phyloP scores from a whole-genome alignment of 2,113 vertebrate genomes.

The Chlorodrepanis virens region DNA sequence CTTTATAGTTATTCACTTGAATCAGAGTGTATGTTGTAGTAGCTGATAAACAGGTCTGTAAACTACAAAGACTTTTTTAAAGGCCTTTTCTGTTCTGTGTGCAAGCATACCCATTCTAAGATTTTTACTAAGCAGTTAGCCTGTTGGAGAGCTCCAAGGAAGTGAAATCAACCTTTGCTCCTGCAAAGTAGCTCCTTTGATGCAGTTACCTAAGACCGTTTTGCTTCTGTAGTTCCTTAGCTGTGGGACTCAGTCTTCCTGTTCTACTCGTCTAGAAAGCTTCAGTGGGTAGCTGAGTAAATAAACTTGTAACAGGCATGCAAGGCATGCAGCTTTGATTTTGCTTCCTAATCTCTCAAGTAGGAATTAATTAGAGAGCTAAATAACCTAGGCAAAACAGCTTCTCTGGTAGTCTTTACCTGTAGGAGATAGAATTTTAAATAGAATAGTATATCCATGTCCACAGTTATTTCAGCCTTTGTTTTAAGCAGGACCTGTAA shows the following conservation, averaged over 20 bases:
- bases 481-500: not conserved
- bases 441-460: not conserved
- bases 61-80: not conserved
- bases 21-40: not conserved
- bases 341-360: constrained; percentile 23
- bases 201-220: not conserved
- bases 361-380: constrained; percentile 5
- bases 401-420: not conserved
- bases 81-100: not conserved
- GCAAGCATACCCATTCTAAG: not conserved
- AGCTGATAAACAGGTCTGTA: not conserved
- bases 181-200: not conserved
- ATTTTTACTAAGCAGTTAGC: not conserved
- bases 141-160: not conserved
- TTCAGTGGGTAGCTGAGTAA: not conserved
- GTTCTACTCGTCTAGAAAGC: not conserved
- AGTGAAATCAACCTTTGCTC: not conserved
- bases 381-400: not conserved
- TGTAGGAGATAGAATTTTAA: constrained; percentile 10
- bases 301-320: constrained; percentile 2
- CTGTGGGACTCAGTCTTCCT: not conserved
- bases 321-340: not conserved
- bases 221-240: not conserved
- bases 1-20: not conserved
- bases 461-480: not conserved